These are phyloP conservation scores for Drosophila melanosoma DNA, from an alignment of 2,888 invertebrate species.

Conservation along the genomic window DNA sequence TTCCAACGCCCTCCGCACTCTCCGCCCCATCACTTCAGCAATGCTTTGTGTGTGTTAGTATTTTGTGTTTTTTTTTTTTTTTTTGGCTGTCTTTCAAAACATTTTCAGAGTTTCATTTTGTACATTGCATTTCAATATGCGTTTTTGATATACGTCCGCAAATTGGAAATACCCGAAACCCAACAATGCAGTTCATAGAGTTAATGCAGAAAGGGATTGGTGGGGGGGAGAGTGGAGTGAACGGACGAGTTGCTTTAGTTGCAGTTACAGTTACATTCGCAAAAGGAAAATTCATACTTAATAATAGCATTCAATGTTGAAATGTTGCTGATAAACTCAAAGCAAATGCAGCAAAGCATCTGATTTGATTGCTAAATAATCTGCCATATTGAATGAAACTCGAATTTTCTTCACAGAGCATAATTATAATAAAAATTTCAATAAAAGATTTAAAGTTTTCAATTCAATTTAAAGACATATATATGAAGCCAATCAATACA, in stretches of 20 bases:
- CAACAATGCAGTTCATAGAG: conserved; percentile 37
- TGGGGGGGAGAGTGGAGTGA: neutral
- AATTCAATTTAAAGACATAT: neutral
- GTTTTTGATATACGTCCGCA: conserved; percentile 49
- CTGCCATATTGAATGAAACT: neutral
- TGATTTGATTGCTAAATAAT: neutral
- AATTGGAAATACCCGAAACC: conserved; percentile 49
- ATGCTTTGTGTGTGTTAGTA: conserved; percentile 13
- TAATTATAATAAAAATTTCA: neutral
- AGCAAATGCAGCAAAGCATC: neutral
- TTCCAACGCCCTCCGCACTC: neutral
- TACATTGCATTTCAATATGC: conserved; percentile 70
- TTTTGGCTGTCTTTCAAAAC: conserved; percentile 68
- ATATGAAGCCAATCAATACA: neutral
- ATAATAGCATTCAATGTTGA: conserved; percentile 14
- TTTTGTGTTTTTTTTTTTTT: conserved; percentile 15
- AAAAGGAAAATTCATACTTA: conserved; percentile 16
- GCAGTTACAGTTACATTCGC: conserved; percentile 8
- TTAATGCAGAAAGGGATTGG: conserved; percentile 6
- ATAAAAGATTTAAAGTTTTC: neutral
- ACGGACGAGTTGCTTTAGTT: neutral
- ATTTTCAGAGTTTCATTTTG: conserved; percentile 74
- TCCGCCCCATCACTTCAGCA: conserved; percentile 1
- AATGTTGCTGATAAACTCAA: conserved; percentile 5
- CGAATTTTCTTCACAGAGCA: neutral